phyloP scores from a whole-genome alignment of 2,113 vertebrate genomes.

The Eurypyga helias region DNA sequence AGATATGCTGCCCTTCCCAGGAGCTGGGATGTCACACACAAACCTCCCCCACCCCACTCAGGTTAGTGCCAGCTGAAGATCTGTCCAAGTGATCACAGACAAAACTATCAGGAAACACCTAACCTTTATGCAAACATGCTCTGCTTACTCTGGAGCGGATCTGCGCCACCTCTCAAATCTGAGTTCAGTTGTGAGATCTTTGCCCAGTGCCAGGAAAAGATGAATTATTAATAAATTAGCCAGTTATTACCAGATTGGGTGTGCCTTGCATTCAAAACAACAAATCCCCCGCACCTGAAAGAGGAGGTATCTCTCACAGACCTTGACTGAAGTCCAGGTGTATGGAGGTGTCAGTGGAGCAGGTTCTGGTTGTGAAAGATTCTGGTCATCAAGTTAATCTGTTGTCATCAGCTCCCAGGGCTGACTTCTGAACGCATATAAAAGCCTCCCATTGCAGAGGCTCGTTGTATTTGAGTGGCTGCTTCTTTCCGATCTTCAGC shows the following conservation, averaged over 20 bases:
- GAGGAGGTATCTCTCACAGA: neutral
- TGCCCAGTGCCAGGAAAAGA: neutral
- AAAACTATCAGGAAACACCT: neutral
- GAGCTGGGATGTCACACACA: no score
- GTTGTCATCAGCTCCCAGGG: neutral
- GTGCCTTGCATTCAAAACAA: neutral
- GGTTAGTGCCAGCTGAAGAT: neutral
- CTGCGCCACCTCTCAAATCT: neutral
- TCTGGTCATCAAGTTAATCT: slow-evolving; percentile 40
- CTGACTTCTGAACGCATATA: slow-evolving; percentile 1
- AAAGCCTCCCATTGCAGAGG: neutral
- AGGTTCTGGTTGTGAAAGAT: slow-evolving; percentile 61
- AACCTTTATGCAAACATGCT: rapidly evolving
- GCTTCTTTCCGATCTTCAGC: neutral
- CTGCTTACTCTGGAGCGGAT: rapidly evolving
- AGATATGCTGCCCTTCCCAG: neutral
- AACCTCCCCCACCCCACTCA: neutral
- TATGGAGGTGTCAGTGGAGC: slow-evolving; percentile 33
- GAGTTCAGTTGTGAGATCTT: neutral
- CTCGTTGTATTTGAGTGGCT: neutral
- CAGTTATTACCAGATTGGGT: neutral
- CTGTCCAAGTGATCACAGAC: neutral
- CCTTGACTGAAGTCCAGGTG: slow-evolving; percentile 40
- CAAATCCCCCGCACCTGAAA: neutral
- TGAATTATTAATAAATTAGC: neutral